Percentiles rank a stretch among this genome's conserved stretches.
These are phyloP conservation scores for Bos javanicus DNA, from an alignment of 2,113 vertebrate genomes.

Conservation along the genomic window DNA sequence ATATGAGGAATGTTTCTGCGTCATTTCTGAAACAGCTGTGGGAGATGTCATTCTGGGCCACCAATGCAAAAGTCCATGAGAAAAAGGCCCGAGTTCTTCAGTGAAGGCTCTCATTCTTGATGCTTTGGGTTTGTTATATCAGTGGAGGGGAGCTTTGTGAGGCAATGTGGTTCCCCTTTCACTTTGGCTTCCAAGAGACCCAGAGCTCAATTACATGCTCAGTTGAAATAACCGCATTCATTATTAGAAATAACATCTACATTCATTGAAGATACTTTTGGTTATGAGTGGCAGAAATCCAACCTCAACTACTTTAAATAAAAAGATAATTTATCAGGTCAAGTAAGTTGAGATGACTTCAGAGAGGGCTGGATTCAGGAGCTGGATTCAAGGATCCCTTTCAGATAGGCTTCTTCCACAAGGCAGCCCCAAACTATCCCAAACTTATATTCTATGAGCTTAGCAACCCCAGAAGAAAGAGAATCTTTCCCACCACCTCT, in stretches of 20 bases:
- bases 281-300: slow-evolving; percentile 10
- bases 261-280: slow-evolving; percentile 23
- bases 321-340: slow-evolving; percentile 20
- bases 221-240: not conserved
- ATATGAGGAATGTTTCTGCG: slow-evolving; percentile 20
- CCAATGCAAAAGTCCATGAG: not conserved
- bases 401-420: not conserved
- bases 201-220: not conserved
- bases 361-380: not conserved
- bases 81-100: not conserved
- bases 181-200: not conserved
- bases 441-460: not conserved
- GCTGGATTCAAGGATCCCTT: not conserved
- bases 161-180: not conserved
- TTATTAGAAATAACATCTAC: not conserved
- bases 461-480: not conserved
- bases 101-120: not conserved
- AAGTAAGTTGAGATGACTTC: not conserved
- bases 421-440: not conserved
- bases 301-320: not conserved
- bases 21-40: slow-evolving; percentile 38
- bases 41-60: not conserved
- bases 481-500: not conserved
- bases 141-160: not conserved
- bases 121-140: not conserved